A percentile compares a stretch with the other conserved stretches of the same genome.
phyloP scores from a whole-genome alignment of 2,888 invertebrate species.

The Drosophila borborema region DNA sequence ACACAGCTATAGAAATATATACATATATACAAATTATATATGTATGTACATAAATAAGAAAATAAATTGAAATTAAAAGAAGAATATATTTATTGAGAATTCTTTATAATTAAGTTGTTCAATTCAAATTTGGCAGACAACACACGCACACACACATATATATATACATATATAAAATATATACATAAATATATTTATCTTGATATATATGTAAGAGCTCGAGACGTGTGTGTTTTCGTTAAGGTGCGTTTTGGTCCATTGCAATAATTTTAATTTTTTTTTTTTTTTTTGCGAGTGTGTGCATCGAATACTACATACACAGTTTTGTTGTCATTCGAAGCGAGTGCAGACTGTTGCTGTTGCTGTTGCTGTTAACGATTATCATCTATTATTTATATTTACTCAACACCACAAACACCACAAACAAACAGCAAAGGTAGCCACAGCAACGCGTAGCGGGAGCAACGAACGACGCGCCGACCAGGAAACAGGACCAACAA shows the following conservation, averaged over 20 bases:
- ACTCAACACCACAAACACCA: conserved; percentile 35
- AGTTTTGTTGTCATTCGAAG: conserved; percentile 32
- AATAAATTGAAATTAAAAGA: conserved; percentile 16
- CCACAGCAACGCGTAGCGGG: conserved; percentile 58
- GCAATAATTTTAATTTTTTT: neutral
- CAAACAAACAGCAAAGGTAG: conserved; percentile 46
- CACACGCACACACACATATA: neutral
- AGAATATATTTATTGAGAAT: conserved; percentile 11
- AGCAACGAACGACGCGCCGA: conserved; percentile 49
- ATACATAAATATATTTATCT: neutral
- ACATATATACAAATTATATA: conserved; percentile 9
- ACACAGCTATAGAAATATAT: conserved; percentile 4
- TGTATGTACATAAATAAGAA: conserved; percentile 14
- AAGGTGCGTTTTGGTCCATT: conserved; percentile 37
- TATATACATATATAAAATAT: conserved; percentile 1
- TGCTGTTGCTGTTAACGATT: conserved; percentile 22
- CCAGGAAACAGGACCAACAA: conserved; percentile 23
- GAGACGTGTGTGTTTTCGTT: conserved; percentile 28
- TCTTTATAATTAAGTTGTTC: conserved; percentile 3
- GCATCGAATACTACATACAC: conserved; percentile 12
- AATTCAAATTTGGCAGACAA: conserved; percentile 4
- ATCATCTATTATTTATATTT: conserved; percentile 56
- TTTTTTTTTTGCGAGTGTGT: conserved; percentile 32
- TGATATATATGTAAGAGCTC: neutral
- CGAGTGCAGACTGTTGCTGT: conserved; percentile 32